Evolutionary conservation across 2,113 vertebrate genomes (phyloP).

Genomic region (Pungitius pungitius): DNA sequence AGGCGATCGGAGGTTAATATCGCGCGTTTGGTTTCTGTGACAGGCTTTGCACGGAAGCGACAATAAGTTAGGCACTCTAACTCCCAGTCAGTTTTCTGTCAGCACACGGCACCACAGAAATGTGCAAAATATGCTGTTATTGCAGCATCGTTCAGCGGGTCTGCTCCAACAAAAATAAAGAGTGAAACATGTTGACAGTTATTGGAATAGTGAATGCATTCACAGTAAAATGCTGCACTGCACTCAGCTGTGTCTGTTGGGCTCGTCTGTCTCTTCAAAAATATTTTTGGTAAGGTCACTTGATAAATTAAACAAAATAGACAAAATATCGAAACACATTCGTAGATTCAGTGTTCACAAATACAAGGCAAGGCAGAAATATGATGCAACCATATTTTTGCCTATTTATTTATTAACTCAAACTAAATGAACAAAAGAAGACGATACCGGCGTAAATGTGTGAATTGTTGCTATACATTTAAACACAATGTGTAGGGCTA

Average conservation of each 20-base stretch:
- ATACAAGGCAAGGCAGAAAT: not conserved
- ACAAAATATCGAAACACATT: not conserved
- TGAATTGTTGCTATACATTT: too few species aligned
- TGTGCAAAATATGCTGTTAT: not conserved
- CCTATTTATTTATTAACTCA: not conserved
- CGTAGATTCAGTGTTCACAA: not conserved
- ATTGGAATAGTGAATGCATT: not conserved
- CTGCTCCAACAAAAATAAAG: not conserved
- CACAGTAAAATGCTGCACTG: not conserved
- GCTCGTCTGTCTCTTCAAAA: not conserved
- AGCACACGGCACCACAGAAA: not conserved
- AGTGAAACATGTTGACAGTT: slow-evolving; percentile 16
- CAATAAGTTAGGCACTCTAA: not conserved
- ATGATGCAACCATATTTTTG: not conserved
- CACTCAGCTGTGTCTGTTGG: not conserved
- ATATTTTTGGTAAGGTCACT: not conserved
- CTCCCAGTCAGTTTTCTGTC: not conserved
- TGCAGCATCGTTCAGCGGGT: not conserved
- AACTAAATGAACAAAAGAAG: not conserved
- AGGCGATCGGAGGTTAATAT: too few species aligned
- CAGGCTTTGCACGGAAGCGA: not conserved
- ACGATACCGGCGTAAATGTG: not conserved
- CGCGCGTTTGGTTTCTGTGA: not conserved
- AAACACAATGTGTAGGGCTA: too few species aligned
- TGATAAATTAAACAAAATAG: not conserved